Base-by-base conservation (phyloP, 2,888 invertebrate species). In the Podotricha telesiphe region DNA sequence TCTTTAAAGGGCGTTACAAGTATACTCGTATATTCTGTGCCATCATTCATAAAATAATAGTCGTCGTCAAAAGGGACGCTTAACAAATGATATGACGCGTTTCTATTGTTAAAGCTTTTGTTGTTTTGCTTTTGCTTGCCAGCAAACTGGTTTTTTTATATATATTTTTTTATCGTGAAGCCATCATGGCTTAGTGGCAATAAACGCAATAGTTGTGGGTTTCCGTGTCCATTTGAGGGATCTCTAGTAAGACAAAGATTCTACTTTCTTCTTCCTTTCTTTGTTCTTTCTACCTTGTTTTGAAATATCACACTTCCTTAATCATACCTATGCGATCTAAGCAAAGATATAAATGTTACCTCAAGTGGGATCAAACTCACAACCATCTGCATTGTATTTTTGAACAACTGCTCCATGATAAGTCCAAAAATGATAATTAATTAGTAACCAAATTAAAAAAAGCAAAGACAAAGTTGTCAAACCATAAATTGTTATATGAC, bases 11-110 rank as follows among this genome's bases (percentile, higher is more conserved):
- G 68, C 58, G 67, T 64, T 67, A 65, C 55, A 63, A 73, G 84
- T 86, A 82, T 80, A n/a, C n/a, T n/a, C n/a, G n/a, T n/a, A 80
- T 80, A 83, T 79, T 78, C 75, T 77, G 78, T 78, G 77, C 82
- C 86, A 87, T 89, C 89, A 87, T 89, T 91, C 89, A 91, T 89
- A 88, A 88, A 88, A 88, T 90, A 92, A 92, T 91, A 90, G 85
- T 85, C 89, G 85, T 87, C 89, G 85, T 89, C 88, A 86, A 86
- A 88, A 91, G 91, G 91, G 91, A 91, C 91, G 88, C 88, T 91
- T 91, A 89, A 91, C 92, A 93, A 93, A 93, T 92, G 92, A 92
- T 90, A 91, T 86, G 84, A 86, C 87, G 85, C 82, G 86, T 85
- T 87, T 84, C 91, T 87, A 91, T 92, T 91, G 90, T 91, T 89